Conservation (phyloP, 2,113 vertebrate species). For the Anas platyrhynchos region DNA sequence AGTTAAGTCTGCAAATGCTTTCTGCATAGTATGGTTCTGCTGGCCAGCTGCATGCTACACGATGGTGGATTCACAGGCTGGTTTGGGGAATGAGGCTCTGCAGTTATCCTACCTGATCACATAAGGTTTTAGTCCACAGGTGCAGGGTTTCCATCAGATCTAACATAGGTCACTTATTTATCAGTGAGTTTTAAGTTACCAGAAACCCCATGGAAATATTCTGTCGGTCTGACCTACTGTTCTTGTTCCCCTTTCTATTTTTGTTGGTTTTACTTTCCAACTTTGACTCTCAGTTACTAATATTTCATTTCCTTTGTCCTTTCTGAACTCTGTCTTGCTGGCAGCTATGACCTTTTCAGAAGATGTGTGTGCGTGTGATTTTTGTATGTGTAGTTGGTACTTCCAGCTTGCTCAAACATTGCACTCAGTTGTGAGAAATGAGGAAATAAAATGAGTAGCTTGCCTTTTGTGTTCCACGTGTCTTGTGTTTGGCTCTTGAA, state of each 20-base stretch:
- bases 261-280: background rate
- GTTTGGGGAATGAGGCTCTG: background rate
- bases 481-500: background rate
- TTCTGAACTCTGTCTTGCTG: background rate
- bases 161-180: background rate
- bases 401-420: background rate
- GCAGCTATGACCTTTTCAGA: background rate
- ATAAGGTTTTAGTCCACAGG: background rate
- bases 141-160: background rate
- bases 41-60: background rate
- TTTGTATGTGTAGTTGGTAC: background rate
- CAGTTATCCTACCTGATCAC: background rate
- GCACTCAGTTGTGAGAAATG: background rate
- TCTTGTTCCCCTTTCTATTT: background rate
- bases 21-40: background rate
- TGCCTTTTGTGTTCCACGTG: background rate
- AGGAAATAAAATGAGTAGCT: background rate
- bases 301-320: background rate
- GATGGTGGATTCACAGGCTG: background rate
- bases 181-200: background rate
- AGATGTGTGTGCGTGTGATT: background rate
- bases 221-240: background rate
- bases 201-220: background rate
- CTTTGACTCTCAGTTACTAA: background rate
- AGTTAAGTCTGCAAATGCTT: background rate